phyloP scores from a whole-genome alignment of 1,140 invertebrate genomes.

The Aphaenogaster floridana region DNA sequence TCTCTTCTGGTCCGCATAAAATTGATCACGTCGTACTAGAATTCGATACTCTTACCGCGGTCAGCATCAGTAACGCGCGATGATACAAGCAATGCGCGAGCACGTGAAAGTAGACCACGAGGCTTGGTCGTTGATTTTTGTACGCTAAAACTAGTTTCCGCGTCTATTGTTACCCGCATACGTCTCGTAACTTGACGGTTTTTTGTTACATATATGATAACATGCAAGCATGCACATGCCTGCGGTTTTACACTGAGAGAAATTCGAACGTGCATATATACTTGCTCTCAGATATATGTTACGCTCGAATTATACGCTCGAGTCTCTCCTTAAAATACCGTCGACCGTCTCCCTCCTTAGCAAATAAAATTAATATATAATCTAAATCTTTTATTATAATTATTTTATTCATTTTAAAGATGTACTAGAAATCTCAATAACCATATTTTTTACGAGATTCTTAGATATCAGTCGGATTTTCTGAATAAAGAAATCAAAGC shows the following conservation, averaged over 20 bases:
- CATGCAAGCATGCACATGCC: conserved; percentile 1
- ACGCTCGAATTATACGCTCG: conserved; percentile 3
- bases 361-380: background rate
- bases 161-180: conserved; percentile 66
- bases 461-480: background rate
- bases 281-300: background rate
- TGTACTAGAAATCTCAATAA: background rate
- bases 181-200: conserved; percentile 28
- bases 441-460: background rate
- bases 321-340: background rate
- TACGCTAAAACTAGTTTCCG: conserved; percentile 67
- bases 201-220: conserved; percentile 29
- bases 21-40: conserved; percentile 11
- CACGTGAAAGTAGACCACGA: conserved; percentile 71
- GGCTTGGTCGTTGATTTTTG: conserved; percentile 65
- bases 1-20: background rate
- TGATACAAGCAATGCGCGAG: conserved; percentile 47
- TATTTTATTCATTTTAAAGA: background rate
- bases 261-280: conserved; percentile 24
- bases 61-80: conserved; percentile 57
- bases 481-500: background rate
- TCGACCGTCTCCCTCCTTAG: background rate
- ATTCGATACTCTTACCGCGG: conserved; percentile 50
- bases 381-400: conserved; percentile 3
- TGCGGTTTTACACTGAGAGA: conserved; percentile 8